Percentiles rank a stretch among this genome's conserved stretches.
Evolutionary conservation across 2,113 vertebrate genomes (phyloP).

Genomic region (Isurus oxyrinchus): DNA sequence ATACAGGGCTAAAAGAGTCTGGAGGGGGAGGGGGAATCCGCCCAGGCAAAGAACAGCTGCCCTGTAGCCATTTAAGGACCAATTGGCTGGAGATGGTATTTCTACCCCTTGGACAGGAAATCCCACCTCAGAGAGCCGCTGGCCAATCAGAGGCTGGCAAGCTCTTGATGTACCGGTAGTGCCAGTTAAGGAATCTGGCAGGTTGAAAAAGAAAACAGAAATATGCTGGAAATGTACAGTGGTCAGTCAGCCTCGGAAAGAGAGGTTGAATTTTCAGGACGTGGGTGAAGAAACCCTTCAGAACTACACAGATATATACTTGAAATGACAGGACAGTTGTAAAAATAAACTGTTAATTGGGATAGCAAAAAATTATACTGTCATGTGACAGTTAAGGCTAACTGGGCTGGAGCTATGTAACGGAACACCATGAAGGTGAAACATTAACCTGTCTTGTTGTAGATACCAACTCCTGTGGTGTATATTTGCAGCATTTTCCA

Average conservation of each 20-base stretch:
- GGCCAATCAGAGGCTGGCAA: no score
- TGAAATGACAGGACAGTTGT: not conserved
- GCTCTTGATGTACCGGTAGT: no score
- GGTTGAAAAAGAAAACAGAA: no score
- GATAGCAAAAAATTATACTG: not conserved
- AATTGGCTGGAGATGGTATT: no score
- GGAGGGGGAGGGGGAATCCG: no score
- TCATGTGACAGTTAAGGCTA: not conserved
- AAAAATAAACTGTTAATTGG: not conserved
- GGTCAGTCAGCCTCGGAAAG: not conserved
- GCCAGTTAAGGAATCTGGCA: no score
- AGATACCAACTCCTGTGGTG: not conserved
- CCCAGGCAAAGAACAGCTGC: no score
- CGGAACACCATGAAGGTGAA: not conserved
- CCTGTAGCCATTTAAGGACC: no score
- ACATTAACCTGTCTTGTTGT: not conserved
- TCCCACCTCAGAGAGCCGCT: no score
- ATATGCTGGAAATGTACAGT: no score
- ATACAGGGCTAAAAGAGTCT: no score
- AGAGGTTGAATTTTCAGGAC: not conserved
- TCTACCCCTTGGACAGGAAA: no score
- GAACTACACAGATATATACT: not conserved
- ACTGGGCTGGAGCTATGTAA: not conserved
- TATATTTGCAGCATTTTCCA: not conserved
- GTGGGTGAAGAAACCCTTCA: not conserved